Conservation (phyloP, 2,888 invertebrate species). For the Rhaphigaster nebulosa region DNA sequence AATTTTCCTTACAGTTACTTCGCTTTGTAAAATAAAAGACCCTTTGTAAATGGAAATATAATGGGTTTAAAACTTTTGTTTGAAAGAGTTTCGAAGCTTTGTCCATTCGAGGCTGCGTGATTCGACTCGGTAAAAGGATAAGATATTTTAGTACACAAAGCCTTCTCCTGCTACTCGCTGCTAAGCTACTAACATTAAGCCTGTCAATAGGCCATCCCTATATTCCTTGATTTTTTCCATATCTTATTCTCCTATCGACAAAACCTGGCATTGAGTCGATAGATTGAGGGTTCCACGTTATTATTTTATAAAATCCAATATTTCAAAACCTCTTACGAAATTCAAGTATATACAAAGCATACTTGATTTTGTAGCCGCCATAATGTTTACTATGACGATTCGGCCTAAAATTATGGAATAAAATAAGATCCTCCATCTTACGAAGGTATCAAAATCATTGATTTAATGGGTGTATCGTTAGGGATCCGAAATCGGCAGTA, state of each 20-base stretch:
- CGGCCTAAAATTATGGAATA: no score
- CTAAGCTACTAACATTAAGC: background rate
- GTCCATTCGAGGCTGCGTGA: background rate
- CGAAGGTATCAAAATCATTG: no score
- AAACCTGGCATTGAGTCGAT: background rate
- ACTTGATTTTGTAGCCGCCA: background rate
- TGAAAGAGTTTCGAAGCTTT: background rate
- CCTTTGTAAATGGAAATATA: background rate
- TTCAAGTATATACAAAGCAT: no score
- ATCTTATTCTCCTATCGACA: background rate
- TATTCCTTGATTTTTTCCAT: background rate
- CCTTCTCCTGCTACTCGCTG: background rate
- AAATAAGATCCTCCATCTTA: no score
- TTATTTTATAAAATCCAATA: no score
- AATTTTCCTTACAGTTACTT: constrained; percentile 17
- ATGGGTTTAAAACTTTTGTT: constrained; percentile 16
- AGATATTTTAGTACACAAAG: background rate
- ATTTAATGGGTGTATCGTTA: no score
- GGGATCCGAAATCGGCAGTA: no score
- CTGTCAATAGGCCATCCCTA: background rate
- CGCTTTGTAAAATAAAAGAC: background rate
- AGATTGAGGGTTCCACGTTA: background rate
- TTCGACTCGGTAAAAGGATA: background rate
- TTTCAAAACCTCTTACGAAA: background rate
- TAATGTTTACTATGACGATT: no score